Evolutionary conservation across 2,797 vertebrate genomes (phyloP), one percentile per base, ranked within the genome.

Genomic region (Anas bernieri): DNA sequence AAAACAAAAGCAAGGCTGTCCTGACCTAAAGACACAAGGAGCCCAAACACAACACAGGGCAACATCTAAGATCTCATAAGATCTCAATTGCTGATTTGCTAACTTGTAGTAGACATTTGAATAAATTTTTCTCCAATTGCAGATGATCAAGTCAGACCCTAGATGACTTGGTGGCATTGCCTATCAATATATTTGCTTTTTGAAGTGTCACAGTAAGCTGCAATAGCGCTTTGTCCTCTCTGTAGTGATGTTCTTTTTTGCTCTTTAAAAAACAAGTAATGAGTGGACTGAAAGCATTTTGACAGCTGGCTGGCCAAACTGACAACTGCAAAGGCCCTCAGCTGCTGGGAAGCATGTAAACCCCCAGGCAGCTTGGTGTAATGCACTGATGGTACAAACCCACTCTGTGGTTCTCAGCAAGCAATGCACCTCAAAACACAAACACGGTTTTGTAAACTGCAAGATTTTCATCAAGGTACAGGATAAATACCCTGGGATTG

Each of bases 301-400:
- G 69, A 14, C 35, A 88, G 35, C 43, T 70, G 80, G 11, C 58
- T 81, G 61, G 45, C 28, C 31, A 43, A 58, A 41, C 28, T 72
- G 54, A 26, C 11, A 30, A 11, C 1, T 6, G 31, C 31, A 54
- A n/a, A 1, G 17, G 61, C 18, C 76, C 21, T 35, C 18, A 8
- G 30, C 22, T 58, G 69, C 33, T 14, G 14, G 16, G n/a, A n/a
- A 43, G 16, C 0, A 4, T 43, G 58, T 46, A 69, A 84, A 62
- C 23, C 35, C 56, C 50, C 17, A 3, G 0, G 2, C 26, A 17
- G 1, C 1, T 1, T 0, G 0, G 35, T 33, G 7, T 13, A 50
- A 86, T 2, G 45, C 58, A 16, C n/a, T 15, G 54, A 54, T 8
- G 31, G 11, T 22, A 43, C 54, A 80, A 58, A 87, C 6, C 31